Conservation (phyloP, 2,888 invertebrate species). For the Pristionchus maxplancki region DNA sequence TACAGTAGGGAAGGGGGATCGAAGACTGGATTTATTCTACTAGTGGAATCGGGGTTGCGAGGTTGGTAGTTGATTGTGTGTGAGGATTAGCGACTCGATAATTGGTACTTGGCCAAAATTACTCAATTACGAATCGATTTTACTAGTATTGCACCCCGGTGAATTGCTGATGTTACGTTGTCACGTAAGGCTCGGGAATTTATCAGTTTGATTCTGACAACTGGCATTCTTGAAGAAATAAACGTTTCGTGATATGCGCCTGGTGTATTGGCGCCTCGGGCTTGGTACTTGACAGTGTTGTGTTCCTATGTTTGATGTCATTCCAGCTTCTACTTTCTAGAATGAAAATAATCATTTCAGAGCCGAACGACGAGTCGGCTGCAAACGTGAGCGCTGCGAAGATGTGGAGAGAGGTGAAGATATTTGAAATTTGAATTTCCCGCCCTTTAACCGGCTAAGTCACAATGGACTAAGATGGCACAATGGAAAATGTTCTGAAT, state of each 20-base stretch:
- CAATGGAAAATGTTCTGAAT: not conserved
- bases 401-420: constrained; percentile 48
- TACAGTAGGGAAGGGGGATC: not conserved
- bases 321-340: not conserved
- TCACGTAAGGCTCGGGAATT: too few species aligned
- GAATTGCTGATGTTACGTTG: too few species aligned
- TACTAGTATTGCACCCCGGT: too few species aligned
- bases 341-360: constrained; percentile 80
- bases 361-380: constrained; percentile 98
- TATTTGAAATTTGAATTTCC: constrained; percentile 30
- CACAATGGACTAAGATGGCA: too few species aligned
- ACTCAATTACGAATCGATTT: too few species aligned
- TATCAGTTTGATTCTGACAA: too few species aligned
- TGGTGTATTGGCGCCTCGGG: too few species aligned
- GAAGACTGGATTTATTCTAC: not conserved
- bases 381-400: constrained; percentile 94
- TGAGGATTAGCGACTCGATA: not conserved
- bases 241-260: too few species aligned
- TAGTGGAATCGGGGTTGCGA: not conserved
- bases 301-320: not conserved
- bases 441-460: too few species aligned
- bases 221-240: too few species aligned
- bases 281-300: too few species aligned
- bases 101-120: too few species aligned
- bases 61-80: not conserved